Evolutionary conservation across 2,113 vertebrate genomes (phyloP).

Genomic region (Crotalus viridis): DNA sequence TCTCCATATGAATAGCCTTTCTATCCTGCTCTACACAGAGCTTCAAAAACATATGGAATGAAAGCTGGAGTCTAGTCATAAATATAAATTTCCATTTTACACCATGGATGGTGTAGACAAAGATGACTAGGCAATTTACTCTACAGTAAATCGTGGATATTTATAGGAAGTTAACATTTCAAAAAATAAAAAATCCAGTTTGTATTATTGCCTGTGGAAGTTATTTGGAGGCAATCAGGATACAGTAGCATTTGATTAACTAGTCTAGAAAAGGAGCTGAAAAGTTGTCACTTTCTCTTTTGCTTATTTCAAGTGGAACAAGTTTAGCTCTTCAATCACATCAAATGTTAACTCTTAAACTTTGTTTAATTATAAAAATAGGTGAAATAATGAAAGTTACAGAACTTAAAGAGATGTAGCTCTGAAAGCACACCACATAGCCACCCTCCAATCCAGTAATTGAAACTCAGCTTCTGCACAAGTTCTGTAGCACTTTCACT

Average conservation of each 20-base stretch:
- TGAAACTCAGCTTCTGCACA: slow-evolving; percentile 47
- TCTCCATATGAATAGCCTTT: background rate
- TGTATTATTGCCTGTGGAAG: background rate
- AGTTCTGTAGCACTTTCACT: slow-evolving; percentile 36
- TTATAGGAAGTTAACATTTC: slow-evolving; percentile 27
- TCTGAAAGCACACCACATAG: slow-evolving; percentile 14
- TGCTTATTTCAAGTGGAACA: background rate
- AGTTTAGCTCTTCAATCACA: slow-evolving; percentile 22
- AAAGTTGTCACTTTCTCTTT: slow-evolving; percentile 19
- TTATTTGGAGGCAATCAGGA: background rate
- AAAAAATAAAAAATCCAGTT: background rate
- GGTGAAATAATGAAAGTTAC: slow-evolving; percentile 14
- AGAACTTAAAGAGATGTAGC: slow-evolving; percentile 40
- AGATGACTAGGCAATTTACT: background rate
- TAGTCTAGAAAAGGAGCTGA: background rate
- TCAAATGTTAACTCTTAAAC: background rate
- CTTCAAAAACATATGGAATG: background rate
- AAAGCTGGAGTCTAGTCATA: background rate
- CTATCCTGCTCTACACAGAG: background rate
- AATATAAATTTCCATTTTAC: background rate
- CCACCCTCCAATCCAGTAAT: background rate
- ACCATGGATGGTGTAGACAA: background rate
- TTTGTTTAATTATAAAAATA: slow-evolving; percentile 38
- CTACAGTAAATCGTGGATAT: background rate
- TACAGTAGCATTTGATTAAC: slow-evolving; percentile 8